These are phyloP conservation scores for Orycteropus afer DNA, from an alignment of 2,113 vertebrate species.

Conservation along the genomic window DNA sequence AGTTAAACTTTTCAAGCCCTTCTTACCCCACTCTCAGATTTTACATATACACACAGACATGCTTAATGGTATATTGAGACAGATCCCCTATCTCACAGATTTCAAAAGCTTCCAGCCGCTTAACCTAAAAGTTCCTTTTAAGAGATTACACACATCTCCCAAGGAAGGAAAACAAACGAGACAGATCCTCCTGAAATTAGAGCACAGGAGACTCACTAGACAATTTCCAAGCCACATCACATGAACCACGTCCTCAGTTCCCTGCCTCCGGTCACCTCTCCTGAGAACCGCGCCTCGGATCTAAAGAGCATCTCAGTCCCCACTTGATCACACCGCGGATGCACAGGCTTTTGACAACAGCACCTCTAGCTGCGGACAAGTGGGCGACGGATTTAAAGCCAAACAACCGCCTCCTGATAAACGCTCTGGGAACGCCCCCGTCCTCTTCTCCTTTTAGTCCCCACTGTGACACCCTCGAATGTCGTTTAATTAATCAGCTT, in stretches of 20 bases:
- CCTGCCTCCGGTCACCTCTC: not conserved
- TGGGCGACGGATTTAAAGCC: not conserved
- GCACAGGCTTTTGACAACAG: conserved; percentile 42
- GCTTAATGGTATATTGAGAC: not conserved
- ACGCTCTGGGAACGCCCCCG: conserved; percentile 52
- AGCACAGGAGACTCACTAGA: not conserved
- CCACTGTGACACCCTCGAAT: conserved; percentile 27
- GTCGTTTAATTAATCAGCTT: conserved; percentile 39
- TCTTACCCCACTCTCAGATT: not conserved
- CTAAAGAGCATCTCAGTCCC: not conserved
- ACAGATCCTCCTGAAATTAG: not conserved
- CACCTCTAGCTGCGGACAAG: not conserved
- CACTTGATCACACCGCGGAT: not conserved
- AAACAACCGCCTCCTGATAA: not conserved
- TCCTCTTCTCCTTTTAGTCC: not conserved
- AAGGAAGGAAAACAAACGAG: not conserved
- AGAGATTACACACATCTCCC: not conserved
- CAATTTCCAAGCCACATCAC: not conserved
- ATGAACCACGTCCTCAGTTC: not conserved
- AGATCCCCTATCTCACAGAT: not conserved
- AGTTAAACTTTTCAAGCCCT: conserved; percentile 62
- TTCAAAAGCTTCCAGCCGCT: conserved; percentile 25
- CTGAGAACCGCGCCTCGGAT: not conserved
- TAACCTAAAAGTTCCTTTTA: conserved; percentile 56
- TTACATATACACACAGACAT: not conserved